phyloP scores from a whole-genome alignment of 2,797 vertebrate species.

The Discoglossus pictus region DNA sequence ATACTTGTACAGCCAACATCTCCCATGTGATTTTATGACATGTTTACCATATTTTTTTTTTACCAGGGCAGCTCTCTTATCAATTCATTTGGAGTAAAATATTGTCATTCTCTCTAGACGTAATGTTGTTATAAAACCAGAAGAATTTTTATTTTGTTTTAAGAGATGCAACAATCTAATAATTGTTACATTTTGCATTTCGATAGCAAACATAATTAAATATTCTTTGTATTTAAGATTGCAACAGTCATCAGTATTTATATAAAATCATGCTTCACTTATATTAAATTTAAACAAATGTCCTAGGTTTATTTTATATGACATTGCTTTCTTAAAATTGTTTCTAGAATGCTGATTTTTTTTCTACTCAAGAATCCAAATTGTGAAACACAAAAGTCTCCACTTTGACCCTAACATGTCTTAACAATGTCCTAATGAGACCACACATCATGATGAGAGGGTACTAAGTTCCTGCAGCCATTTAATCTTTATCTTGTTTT shows the following conservation, averaged over 20 bases:
- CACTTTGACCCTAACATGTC: conserved; percentile 38
- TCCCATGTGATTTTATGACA: too few species aligned
- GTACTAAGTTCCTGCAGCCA: conserved; percentile 37
- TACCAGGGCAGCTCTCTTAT: too few species aligned
- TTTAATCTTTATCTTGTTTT: conserved; percentile 49
- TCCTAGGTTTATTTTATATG: not conserved
- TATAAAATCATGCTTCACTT: not conserved
- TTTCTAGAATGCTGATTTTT: conserved; percentile 16
- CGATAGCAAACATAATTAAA: too few species aligned
- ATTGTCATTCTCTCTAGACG: too few species aligned
- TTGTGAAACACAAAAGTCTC: conserved; percentile 25
- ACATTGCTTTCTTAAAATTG: conserved; percentile 17
- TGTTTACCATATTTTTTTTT: too few species aligned
- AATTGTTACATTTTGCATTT: too few species aligned
- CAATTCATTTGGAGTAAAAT: too few species aligned
- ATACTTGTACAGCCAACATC: too few species aligned
- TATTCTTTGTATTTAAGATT: not conserved
- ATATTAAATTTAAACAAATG: not conserved
- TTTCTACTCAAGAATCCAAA: conserved; percentile 5
- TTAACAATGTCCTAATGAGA: conserved; percentile 50
- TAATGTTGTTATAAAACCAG: too few species aligned
- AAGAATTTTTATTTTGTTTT: too few species aligned
- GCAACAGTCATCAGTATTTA: not conserved
- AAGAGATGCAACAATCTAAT: too few species aligned
- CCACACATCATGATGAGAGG: conserved; percentile 51